phyloP scores from a whole-genome alignment of 2,113 vertebrate genomes.

The Entomyzon cyanotis region DNA sequence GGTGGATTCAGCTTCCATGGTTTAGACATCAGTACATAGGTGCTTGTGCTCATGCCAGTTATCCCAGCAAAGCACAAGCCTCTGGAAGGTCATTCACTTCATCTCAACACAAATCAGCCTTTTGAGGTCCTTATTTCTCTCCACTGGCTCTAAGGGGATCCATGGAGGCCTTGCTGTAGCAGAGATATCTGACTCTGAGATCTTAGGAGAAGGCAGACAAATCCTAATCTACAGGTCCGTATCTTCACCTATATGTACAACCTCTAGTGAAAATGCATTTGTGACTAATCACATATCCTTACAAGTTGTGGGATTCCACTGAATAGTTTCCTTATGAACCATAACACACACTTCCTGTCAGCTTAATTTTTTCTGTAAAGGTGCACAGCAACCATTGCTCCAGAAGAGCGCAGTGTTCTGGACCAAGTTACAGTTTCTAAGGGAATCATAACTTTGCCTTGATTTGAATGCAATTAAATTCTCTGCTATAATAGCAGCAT shows the following conservation, averaged over 20 bases:
- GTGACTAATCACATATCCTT: not conserved
- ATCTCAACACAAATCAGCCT: not conserved
- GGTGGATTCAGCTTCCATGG: not conserved
- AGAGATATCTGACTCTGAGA: not conserved
- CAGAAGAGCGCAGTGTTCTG: not conserved
- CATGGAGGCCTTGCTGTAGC: not conserved
- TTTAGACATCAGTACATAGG: not conserved
- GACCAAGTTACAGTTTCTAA: conserved; percentile 16
- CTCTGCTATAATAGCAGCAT: not conserved
- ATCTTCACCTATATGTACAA: not conserved
- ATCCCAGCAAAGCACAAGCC: not conserved
- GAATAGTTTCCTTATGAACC: not conserved
- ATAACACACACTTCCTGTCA: not conserved
- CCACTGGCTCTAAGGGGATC: not conserved
- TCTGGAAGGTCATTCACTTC: not conserved
- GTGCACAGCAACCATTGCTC: not conserved
- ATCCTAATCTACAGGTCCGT: not conserved
- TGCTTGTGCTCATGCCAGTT: not conserved
- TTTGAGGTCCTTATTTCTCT: not conserved
- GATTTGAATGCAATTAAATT: conserved; percentile 28
- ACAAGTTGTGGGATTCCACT: not conserved
- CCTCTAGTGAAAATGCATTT: not conserved
- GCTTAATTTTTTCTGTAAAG: conserved; percentile 18
- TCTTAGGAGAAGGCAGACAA: not conserved
- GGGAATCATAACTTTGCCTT: conserved; percentile 9